Evolutionary conservation across 2,888 invertebrate genomes (phyloP).

Genomic region (Heliconius cydno): DNA sequence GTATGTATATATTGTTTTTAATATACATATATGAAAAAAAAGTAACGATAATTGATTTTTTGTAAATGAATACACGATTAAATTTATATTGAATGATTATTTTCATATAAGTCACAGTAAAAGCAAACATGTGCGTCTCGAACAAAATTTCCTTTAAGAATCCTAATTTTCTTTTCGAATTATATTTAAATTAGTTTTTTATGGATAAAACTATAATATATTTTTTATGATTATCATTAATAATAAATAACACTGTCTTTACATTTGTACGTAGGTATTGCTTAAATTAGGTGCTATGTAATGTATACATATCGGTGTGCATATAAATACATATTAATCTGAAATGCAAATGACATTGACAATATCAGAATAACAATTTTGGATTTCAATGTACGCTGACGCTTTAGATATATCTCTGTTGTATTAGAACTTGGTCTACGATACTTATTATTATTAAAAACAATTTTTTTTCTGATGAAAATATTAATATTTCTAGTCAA

Average conservation of each 20-base stretch:
- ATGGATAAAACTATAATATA: constrained; percentile 7
- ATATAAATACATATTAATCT: constrained; percentile 63
- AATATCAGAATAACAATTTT: constrained; percentile 62
- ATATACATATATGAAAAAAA: too few species aligned
- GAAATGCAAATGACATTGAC: constrained; percentile 78
- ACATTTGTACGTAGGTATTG: constrained; percentile 60
- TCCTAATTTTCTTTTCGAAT: neutral
- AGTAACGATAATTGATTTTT: neutral
- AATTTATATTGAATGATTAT: neutral
- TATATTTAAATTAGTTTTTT: neutral
- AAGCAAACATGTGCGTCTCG: neutral
- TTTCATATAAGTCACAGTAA: neutral
- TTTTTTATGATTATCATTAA: constrained; percentile 2
- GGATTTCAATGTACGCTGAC: constrained; percentile 42
- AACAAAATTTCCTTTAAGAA: neutral
- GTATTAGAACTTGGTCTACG: constrained; percentile 20
- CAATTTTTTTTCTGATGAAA: neutral
- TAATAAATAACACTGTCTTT: constrained; percentile 17
- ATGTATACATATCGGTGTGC: constrained; percentile 71
- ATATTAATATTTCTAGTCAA: neutral
- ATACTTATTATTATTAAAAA: neutral
- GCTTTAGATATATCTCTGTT: constrained; percentile 43
- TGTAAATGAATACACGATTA: neutral
- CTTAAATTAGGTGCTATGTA: constrained; percentile 81
- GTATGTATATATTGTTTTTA: constrained; percentile 2